phyloP scores from a whole-genome alignment of 2,113 vertebrate genomes.

The Apteryx owenii region DNA sequence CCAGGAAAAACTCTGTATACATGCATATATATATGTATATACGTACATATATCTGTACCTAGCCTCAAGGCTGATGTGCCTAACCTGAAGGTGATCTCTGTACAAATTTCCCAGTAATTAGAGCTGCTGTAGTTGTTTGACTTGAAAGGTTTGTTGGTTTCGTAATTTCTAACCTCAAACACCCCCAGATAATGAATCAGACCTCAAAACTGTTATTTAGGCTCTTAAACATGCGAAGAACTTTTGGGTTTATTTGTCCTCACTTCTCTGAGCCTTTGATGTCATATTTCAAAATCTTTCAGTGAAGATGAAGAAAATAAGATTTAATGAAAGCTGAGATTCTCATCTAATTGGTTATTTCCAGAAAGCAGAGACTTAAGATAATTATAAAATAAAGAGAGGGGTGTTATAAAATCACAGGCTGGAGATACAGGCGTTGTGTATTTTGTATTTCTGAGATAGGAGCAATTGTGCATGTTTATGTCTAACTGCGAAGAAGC shows the following conservation, averaged over 20 bases:
- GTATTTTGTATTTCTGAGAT: neutral
- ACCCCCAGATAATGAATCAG: neutral
- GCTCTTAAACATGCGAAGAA: neutral
- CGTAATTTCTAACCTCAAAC: neutral
- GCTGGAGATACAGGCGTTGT: neutral
- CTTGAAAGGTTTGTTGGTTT: neutral
- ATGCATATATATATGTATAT: neutral
- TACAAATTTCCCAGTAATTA: neutral
- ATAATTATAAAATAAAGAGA: neutral
- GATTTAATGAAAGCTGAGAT: neutral
- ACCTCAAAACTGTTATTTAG: neutral
- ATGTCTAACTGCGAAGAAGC: neutral
- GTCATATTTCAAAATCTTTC: neutral
- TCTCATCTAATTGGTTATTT: neutral
- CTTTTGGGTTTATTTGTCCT: neutral
- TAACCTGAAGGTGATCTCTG: neutral
- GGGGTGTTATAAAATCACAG: neutral
- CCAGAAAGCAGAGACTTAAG: neutral
- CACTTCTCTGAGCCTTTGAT: neutral
- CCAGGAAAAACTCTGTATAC: neutral
- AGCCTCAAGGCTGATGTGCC: neutral
- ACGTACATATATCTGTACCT: neutral
- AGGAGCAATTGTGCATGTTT: neutral
- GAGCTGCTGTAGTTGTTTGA: neutral
- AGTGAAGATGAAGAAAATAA: neutral